phyloP scores from a whole-genome alignment of 2,797 vertebrate genomes.

The Sebastolobus alascanus region DNA sequence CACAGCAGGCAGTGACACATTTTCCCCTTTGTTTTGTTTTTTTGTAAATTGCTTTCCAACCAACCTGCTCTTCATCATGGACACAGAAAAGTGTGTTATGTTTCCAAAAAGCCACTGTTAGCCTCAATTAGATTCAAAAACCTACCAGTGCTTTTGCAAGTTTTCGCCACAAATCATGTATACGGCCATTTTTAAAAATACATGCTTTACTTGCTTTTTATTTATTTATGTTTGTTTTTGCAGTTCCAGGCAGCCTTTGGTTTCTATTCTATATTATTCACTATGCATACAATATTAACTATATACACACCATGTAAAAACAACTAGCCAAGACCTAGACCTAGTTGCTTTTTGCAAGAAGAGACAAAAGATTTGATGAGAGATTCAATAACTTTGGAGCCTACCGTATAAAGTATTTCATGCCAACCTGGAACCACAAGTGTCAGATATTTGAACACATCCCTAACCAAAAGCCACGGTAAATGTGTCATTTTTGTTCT shows the following conservation, averaged over 20 bases:
- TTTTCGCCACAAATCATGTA: background rate
- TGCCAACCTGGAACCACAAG: background rate
- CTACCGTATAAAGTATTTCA: background rate
- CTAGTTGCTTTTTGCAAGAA: background rate
- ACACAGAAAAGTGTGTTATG: background rate
- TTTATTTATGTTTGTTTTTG: background rate
- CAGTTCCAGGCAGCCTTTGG: background rate
- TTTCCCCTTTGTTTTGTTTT: background rate
- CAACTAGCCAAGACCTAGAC: background rate
- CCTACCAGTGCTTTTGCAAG: background rate
- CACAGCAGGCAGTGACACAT: background rate
- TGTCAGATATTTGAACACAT: background rate
- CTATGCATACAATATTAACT: background rate
- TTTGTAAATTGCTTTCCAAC: background rate
- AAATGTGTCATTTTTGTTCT: background rate
- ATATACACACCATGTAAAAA: background rate
- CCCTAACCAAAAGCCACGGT: too few relatives aligned
- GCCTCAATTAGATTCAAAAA: background rate
- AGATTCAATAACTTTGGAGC: constrained; percentile 4
- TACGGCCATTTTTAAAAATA: background rate
- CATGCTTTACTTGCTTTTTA: background rate
- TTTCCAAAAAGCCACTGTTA: background rate
- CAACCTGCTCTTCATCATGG: background rate
- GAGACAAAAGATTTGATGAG: constrained; percentile 9
- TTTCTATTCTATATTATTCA: background rate